Evolutionary conservation across 2,888 invertebrate genomes (phyloP).

Genomic region (Pherbina coryleti): DNA sequence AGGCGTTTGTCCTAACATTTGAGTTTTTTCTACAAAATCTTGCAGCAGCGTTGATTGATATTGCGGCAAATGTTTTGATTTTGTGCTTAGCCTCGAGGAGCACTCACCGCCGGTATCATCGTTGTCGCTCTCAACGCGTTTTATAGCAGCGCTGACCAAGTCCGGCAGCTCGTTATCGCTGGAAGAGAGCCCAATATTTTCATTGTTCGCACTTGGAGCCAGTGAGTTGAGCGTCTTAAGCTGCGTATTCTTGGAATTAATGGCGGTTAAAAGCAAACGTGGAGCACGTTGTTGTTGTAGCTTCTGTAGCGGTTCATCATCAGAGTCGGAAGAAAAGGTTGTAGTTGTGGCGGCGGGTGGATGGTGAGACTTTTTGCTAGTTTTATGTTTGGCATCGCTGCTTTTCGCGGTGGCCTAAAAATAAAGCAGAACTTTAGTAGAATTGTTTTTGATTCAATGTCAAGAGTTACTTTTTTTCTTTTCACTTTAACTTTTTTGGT

Average conservation of each 20-base stretch:
- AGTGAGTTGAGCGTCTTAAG: conserved; percentile 19
- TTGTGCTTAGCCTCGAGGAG: conserved; percentile 49
- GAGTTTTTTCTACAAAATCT: conserved; percentile 85
- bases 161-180: conserved; percentile 81
- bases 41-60: conserved; percentile 83
- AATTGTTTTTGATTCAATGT: background rate
- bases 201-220: conserved; percentile 41
- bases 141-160: conserved; percentile 82
- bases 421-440: background rate
- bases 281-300: conserved; percentile 58
- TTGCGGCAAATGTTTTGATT: conserved; percentile 70
- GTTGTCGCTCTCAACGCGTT: conserved; percentile 80
- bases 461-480: conserved; percentile 60
- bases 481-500: conserved; percentile 65
- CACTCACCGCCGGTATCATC: conserved; percentile 71
- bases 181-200: conserved; percentile 70
- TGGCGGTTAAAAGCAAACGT: conserved; percentile 60
- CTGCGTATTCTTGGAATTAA: conserved; percentile 43
- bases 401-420: conserved; percentile 42
- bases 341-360: background rate
- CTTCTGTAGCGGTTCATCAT: conserved; percentile 56
- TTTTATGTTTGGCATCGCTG: conserved; percentile 45
- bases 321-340: conserved; percentile 60
- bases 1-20: conserved; percentile 73
- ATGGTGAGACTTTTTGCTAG: conserved; percentile 19